A percentile compares a stretch with the other conserved stretches of the same genome.
phyloP scores from a whole-genome alignment of 2,113 vertebrate genomes.

The Perca flavescens region DNA sequence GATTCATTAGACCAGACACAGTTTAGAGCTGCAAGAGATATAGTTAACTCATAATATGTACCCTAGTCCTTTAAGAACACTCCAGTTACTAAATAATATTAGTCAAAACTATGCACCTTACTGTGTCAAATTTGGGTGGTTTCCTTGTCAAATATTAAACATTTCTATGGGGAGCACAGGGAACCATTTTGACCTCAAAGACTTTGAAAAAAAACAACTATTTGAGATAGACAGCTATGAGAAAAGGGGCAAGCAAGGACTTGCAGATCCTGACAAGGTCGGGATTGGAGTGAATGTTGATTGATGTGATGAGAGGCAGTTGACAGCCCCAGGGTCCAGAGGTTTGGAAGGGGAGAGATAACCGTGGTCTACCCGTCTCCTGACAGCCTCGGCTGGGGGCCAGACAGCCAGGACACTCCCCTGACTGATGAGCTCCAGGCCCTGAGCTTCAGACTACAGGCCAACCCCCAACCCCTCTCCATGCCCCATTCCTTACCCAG shows the following conservation, averaged over 20 bases:
- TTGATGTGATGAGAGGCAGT: slow-evolving; percentile 54
- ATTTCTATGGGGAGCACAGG: not conserved
- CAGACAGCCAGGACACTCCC: slow-evolving; percentile 59
- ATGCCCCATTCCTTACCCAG: slow-evolving; percentile 53
- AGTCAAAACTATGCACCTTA: not conserved
- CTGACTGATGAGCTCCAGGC: slow-evolving; percentile 72
- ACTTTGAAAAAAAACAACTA: slow-evolving; percentile 25
- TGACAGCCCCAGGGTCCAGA: slow-evolving; percentile 47
- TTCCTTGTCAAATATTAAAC: slow-evolving; percentile 13
- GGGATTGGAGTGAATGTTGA: slow-evolving; percentile 51
- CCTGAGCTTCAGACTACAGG: slow-evolving; percentile 51
- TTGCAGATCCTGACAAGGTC: slow-evolving; percentile 44
- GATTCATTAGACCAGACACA: slow-evolving; percentile 17
- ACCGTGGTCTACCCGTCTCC: slow-evolving; percentile 45
- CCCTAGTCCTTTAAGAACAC: not conserved
- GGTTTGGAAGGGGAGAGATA: slow-evolving; percentile 54
- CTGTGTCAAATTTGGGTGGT: not conserved
- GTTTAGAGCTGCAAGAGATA: slow-evolving; percentile 14
- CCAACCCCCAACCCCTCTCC: not conserved
- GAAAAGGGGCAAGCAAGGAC: slow-evolving; percentile 15
- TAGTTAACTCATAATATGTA: slow-evolving; percentile 12
- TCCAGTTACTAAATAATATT: not conserved
- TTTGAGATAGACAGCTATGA: slow-evolving; percentile 36
- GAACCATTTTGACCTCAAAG: not conserved
- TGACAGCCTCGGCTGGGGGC: slow-evolving; percentile 52